These are phyloP conservation scores for Pasiphila rectangulata DNA, from an alignment of 2,888 invertebrate genomes.

Conservation along the genomic window DNA sequence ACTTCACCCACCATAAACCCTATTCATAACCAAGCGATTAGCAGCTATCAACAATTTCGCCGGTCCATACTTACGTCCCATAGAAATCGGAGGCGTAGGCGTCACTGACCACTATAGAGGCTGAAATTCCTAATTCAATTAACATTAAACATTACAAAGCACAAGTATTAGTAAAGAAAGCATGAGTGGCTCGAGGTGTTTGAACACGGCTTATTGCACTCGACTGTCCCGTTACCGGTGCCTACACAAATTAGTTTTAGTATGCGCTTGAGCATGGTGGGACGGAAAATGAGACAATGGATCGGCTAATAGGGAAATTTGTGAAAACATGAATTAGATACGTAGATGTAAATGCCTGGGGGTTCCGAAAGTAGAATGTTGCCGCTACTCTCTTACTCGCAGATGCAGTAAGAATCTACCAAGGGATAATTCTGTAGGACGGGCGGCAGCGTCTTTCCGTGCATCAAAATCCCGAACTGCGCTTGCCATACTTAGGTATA, in stretches of 20 bases:
- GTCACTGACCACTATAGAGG: conserved; percentile 32
- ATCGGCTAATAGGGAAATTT: neutral
- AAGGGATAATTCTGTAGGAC: no score
- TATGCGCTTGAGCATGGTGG: conserved; percentile 12
- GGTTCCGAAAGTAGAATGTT: no score
- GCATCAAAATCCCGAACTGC: no score
- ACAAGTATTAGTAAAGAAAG: conserved; percentile 49
- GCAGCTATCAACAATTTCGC: conserved; percentile 12
- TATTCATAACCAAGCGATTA: conserved; percentile 28
- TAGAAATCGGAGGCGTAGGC: conserved; percentile 8
- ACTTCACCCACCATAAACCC: conserved; percentile 12
- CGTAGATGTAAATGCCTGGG: no score
- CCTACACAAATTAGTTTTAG: conserved; percentile 50
- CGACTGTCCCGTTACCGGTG: conserved; percentile 62
- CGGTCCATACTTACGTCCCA: conserved; percentile 16
- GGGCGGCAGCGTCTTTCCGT: no score
- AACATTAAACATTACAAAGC: conserved; percentile 50
- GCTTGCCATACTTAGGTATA: no score
- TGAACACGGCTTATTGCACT: conserved; percentile 57
- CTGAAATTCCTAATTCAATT: conserved; percentile 55
- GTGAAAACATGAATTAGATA: neutral
- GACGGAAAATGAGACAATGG: neutral
- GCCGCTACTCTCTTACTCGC: no score
- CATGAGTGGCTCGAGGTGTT: conserved; percentile 40
- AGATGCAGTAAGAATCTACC: no score